Evolutionary conservation across 2,113 vertebrate species (phyloP).

Genomic region (Lonchura striata): DNA sequence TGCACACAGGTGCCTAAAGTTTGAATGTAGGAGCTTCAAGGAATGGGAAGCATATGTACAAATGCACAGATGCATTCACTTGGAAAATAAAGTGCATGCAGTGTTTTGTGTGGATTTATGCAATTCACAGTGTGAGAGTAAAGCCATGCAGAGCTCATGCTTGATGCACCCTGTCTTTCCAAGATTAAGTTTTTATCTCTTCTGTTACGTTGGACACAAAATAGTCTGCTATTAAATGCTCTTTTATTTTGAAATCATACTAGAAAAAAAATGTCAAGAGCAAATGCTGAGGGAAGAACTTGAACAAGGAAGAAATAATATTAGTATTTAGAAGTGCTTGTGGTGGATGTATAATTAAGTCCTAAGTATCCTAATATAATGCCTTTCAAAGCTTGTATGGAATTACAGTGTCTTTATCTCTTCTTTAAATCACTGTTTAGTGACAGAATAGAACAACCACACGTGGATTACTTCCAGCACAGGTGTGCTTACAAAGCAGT

Average conservation of each 20-base stretch:
- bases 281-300: not conserved
- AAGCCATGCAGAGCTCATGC: constrained; percentile 4
- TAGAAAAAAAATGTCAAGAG: not conserved
- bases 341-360: not conserved
- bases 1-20: constrained; percentile 31
- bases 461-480: not conserved
- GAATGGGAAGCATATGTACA: not conserved
- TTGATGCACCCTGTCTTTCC: constrained; percentile 12
- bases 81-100: not conserved
- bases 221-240: not conserved
- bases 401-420: not conserved
- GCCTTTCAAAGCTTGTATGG: not conserved
- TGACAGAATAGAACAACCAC: not conserved
- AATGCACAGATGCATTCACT: not conserved
- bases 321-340: not conserved
- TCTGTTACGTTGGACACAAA: not conserved
- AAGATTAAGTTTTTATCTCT: not conserved
- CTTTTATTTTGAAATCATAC: not conserved
- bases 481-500: not conserved
- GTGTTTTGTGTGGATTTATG: constrained; percentile 14
- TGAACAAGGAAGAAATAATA: not conserved
- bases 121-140: not conserved
- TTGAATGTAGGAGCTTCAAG: not conserved
- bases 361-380: not conserved
- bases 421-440: not conserved